Evolutionary conservation across 2,888 invertebrate species (phyloP), one percentile per base, ranked within the genome.

Genomic region (Cantharis nigra): DNA sequence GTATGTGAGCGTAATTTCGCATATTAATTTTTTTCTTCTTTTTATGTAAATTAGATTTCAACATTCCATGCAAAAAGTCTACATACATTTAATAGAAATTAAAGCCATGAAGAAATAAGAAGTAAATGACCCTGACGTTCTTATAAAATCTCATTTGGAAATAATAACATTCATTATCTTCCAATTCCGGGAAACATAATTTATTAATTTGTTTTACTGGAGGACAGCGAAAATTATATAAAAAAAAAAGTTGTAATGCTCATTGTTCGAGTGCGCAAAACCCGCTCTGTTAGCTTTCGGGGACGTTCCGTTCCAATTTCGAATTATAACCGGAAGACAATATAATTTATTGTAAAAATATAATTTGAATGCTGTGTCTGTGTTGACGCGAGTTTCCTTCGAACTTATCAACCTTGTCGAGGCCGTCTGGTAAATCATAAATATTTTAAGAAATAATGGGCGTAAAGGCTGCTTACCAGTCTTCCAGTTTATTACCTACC

Each of bases 51-150:
- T 67, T 67, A 67, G 13, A 23, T 67, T 67, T 67, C 33, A 67
- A 67, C 72, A 73, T 73, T 73, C 72, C 72, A 63, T 33, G 72
- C 72, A 49, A 69, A 67, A 69, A 73, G 69, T 72, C 16, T 69
- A 26, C 49, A 49, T 49, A 49, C 49, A 67, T 67, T 67, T 73
- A 69, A 73, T 73, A 72, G 65, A 33, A 73, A 67, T 16, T 49
- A 49, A 67, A 67, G 62, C 69, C 67, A 28, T 75, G 64, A 28
- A 69, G 73, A 71, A 70, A 70, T 70, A 63, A 71, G 71, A 74
- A 77, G 77, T 77, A 77, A 77, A 77, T 77, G 77, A 77, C 77
- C 77, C 77, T 77, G 77, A 71, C 74, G 33, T 77, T 77, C 74
- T 77, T 77, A 74, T 71, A 74, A 77, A 74, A 77, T 74, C 77